Evolutionary conservation across 2,888 invertebrate species (phyloP), one percentile per base, ranked within the genome.

Genomic region (Vanessa cardui): DNA sequence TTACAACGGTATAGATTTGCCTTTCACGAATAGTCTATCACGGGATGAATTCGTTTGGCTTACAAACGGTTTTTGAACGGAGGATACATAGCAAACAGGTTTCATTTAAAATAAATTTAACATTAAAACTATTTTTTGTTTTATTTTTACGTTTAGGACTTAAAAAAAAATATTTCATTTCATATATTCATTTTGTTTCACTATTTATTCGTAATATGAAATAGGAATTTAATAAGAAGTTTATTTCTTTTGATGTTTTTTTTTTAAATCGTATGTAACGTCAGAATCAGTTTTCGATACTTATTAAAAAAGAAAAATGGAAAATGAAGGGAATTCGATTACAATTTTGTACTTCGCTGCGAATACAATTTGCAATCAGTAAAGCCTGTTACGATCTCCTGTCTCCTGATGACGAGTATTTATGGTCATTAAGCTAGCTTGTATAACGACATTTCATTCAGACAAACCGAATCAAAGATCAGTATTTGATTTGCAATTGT

Each of bases 301-400:
- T 31, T 54, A 26, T 16, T 52, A 16, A 26, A 31, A 39, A 39
- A 39, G 12, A 26, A 26, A 50, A 49, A 50, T 50, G 12, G 6
- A 50, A 20, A 54, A 31, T 54, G 16, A 54, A 31, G 31, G 16
- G 52, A 54, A 54, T 31, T 84, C 86, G 85, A 83, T 85, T 84
- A 85, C 84, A 85, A 85, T 86, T n/a, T 87, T 86, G 82, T 85
- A 84, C 86, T 85, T 83, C 78, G 80, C 83, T 80, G 85, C 85
- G 83, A 86, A 86, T 84, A 84, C 86, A 89, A 88, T 89, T 88
- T 81, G 88, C 88, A 89, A 89, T 89, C 89, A 88, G 87, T 80
- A 83, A 85, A 89, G 85, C 88, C 81, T 83, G 83, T 88, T 87
- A 71, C 61, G 60, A 54, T 9, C 39, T n/a, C 56, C 33, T 39